phyloP scores from a whole-genome alignment of 2,888 invertebrate species.

The Xestia rhomboidea region DNA sequence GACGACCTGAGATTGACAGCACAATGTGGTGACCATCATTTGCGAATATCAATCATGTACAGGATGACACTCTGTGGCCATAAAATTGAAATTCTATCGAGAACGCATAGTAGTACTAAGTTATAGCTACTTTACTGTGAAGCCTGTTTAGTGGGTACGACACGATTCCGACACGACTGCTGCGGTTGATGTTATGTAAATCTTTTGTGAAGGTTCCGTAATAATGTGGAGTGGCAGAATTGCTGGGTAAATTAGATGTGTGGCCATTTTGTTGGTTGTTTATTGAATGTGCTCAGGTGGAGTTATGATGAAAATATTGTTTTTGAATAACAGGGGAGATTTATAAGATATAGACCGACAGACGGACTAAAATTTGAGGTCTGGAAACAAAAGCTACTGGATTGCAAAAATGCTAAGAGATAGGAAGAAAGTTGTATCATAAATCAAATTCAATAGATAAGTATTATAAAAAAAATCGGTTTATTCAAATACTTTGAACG shows the following conservation, averaged over 20 bases:
- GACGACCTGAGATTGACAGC: conserved; percentile 70
- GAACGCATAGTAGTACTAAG: conserved; percentile 72
- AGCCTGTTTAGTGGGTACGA: conserved; percentile 58
- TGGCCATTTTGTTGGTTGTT: conserved; percentile 26
- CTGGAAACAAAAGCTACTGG: background rate
- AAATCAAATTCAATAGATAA: background rate
- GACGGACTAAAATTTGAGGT: background rate
- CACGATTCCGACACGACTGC: conserved; percentile 64
- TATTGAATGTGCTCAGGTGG: conserved; percentile 33
- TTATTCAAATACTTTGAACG: too few species aligned
- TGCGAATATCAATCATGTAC: conserved; percentile 80
- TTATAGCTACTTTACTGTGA: conserved; percentile 78
- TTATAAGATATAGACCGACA: background rate
- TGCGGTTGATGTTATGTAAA: conserved; percentile 64
- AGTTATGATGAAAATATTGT: background rate
- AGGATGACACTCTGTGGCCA: conserved; percentile 71
- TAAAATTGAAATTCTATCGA: conserved; percentile 83
- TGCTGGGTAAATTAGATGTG: conserved; percentile 11
- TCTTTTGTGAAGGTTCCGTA: conserved; percentile 53
- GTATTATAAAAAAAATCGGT: too few species aligned
- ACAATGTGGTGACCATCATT: conserved; percentile 78
- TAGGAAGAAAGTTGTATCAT: background rate
- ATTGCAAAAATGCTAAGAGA: background rate
- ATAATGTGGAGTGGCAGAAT: conserved; percentile 41
- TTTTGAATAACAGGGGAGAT: conserved; percentile 1